Percentiles rank a stretch among this genome's conserved stretches.
Evolutionary conservation across 2,888 invertebrate genomes (phyloP).

Genomic region (Cerastis leucographa): DNA sequence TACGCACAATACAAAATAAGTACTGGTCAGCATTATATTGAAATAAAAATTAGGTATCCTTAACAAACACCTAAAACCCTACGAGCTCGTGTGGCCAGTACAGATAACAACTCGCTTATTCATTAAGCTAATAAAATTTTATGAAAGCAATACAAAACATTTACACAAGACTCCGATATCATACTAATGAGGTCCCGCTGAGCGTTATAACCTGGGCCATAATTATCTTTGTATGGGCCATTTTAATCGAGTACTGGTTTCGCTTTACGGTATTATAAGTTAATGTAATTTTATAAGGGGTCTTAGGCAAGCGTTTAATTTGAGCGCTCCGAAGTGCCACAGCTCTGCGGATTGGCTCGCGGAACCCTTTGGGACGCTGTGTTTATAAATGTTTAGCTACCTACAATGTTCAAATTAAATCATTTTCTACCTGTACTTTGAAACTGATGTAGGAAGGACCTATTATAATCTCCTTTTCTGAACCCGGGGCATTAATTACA

Average conservation of each 20-base stretch:
- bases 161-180: conserved; percentile 61
- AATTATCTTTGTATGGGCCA: conserved; percentile 81
- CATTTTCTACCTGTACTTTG: conserved; percentile 15
- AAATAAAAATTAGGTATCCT: conserved; percentile 5
- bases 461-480: conserved; percentile 18
- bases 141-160: conserved; percentile 52
- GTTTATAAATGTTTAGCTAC: conserved; percentile 44
- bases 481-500: conserved; percentile 18
- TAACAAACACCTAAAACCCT: conserved; percentile 17
- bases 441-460: conserved; percentile 19
- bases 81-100: conserved; percentile 23
- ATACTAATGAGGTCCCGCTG: conserved; percentile 66
- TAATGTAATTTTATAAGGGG: conserved; percentile 81
- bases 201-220: conserved; percentile 74
- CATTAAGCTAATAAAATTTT: conserved; percentile 51
- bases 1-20: neutral
- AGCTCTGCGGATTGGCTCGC: conserved; percentile 48
- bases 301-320: conserved; percentile 79
- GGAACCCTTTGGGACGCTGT: conserved; percentile 46
- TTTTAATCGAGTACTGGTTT: conserved; percentile 80
- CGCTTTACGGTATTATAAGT: conserved; percentile 77
- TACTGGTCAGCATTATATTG: neutral
- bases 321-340: conserved; percentile 69
- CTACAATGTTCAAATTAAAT: conserved; percentile 48
- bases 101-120: conserved; percentile 48